phyloP scores from a whole-genome alignment of 2,113 vertebrate genomes.

The Pica pica region DNA sequence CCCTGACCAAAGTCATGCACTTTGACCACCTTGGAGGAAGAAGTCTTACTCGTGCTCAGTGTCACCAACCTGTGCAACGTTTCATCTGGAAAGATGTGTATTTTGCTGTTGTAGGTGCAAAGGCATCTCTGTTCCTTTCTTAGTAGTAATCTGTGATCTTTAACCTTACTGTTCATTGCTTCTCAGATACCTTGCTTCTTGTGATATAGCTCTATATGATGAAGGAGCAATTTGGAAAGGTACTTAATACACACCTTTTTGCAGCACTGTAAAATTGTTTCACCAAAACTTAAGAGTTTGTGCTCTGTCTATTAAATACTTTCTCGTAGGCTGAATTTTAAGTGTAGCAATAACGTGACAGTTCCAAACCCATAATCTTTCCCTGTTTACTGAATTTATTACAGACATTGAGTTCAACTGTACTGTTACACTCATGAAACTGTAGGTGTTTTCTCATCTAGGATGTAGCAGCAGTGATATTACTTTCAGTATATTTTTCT shows the following conservation, averaged over 20 bases:
- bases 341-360: not conserved
- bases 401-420: not conserved
- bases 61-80: not conserved
- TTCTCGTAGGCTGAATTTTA: not conserved
- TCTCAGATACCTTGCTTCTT: not conserved
- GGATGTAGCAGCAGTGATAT: not conserved
- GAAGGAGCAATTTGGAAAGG: not conserved
- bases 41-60: not conserved
- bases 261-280: not conserved
- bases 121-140: not conserved
- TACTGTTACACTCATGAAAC: slow-evolving; percentile 11
- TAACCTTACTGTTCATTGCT: not conserved
- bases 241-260: not conserved
- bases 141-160: not conserved
- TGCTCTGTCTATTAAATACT: not conserved
- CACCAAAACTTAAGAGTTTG: not conserved
- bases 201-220: not conserved
- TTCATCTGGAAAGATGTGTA: not conserved
- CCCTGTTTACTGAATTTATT: slow-evolving; percentile 25
- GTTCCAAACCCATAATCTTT: not conserved
- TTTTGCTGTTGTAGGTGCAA: not conserved
- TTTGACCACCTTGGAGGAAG: not conserved
- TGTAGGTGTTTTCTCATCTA: slow-evolving; percentile 26
- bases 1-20: not conserved
- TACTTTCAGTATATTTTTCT: slow-evolving; percentile 33